Percentiles rank a stretch among this genome's conserved stretches.
phyloP scores from a whole-genome alignment of 1,140 invertebrate species.

The Trichogramma pretiosum region DNA sequence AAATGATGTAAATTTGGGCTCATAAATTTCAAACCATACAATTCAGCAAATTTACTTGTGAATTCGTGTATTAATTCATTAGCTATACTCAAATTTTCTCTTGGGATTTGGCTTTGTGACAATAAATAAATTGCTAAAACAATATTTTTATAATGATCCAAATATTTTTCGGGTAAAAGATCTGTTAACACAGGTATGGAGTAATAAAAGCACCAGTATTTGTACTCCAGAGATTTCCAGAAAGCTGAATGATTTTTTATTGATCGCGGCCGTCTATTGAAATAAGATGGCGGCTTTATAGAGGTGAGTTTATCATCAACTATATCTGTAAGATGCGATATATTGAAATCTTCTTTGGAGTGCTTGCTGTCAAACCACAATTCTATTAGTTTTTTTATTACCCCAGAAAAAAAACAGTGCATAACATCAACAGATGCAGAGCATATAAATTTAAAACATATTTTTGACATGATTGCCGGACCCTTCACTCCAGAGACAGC shows the following conservation, averaged over 20 bases:
- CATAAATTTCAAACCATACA: constrained; percentile 17
- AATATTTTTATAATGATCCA: constrained; percentile 5
- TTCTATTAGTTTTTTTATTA: constrained; percentile 9
- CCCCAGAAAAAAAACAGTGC: constrained; percentile 8
- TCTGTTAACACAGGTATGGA: constrained; percentile 7
- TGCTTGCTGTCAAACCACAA: too few relatives aligned
- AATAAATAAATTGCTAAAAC: background rate
- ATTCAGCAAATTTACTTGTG: constrained; percentile 14
- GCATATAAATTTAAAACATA: constrained; percentile 8
- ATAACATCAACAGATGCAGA: constrained; percentile 6
- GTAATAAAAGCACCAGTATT: constrained; percentile 10
- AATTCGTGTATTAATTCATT: constrained; percentile 10
- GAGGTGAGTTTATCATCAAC: constrained; percentile 4
- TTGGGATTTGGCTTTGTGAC: background rate
- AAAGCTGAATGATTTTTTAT: constrained; percentile 5
- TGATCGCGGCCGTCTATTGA: constrained; percentile 4
- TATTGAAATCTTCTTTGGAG: background rate
- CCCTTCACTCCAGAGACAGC: constrained; percentile 4
- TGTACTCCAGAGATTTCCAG: constrained; percentile 15
- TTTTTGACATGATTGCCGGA: constrained; percentile 3
- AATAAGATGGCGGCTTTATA: constrained; percentile 11
- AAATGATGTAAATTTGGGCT: constrained; percentile 18
- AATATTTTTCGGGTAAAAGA: background rate
- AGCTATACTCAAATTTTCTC: background rate
- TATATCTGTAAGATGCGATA: background rate